Percentiles rank a stretch among this genome's conserved stretches.
These are phyloP conservation scores for Probosciger aterrimus DNA, from an alignment of 2,113 vertebrate species.

Conservation along the genomic window DNA sequence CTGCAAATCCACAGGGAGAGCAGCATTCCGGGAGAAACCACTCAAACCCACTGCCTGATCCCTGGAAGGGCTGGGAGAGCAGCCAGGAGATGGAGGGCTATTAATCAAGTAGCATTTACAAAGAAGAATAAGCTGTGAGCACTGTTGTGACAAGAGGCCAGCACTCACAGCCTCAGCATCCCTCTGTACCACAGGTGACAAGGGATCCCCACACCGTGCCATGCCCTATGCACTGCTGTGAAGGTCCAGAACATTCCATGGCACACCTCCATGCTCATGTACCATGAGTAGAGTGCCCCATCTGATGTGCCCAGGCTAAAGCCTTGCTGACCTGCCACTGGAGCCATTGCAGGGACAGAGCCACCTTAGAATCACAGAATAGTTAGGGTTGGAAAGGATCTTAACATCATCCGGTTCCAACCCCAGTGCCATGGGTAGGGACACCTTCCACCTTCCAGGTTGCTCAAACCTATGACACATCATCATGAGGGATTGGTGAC, in stretches of 20 bases:
- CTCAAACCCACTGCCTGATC: background rate
- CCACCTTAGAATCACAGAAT: background rate
- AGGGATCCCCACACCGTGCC: rapidly evolving
- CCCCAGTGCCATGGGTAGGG: background rate
- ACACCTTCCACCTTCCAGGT: background rate
- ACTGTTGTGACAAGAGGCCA: background rate
- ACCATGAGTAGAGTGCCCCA: background rate
- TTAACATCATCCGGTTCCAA: background rate
- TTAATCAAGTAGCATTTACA: background rate
- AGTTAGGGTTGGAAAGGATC: background rate
- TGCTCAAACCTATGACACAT: background rate
- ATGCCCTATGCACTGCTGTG: background rate
- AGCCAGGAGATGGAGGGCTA: background rate
- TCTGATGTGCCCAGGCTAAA: background rate
- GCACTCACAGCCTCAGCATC: background rate
- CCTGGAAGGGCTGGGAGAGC: background rate
- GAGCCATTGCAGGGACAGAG: background rate
- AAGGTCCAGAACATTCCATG: background rate
- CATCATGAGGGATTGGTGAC: rapidly evolving
- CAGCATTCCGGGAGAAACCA: rapidly evolving
- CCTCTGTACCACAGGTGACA: background rate
- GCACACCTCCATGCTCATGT: background rate
- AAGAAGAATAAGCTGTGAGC: background rate
- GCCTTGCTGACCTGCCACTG: background rate
- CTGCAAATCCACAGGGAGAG: background rate